Conservation (phyloP, 2,113 vertebrate genomes). For the Fulica atra region DNA sequence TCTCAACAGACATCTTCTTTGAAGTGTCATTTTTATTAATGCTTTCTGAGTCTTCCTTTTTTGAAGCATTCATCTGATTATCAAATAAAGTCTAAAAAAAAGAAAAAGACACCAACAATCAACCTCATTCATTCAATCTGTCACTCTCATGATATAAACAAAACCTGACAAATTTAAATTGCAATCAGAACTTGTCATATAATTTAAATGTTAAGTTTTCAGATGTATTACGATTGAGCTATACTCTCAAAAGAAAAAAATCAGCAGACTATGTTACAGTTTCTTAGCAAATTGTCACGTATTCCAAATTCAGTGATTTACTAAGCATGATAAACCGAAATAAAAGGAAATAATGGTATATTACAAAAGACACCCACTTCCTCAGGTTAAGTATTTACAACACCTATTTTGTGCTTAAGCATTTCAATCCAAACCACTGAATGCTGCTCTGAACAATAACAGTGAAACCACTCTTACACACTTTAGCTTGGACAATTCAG, state of each 20-base stretch:
- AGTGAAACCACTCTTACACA: not conserved
- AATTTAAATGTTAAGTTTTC: not conserved
- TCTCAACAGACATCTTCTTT: conserved; percentile 95
- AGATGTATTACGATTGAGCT: not conserved
- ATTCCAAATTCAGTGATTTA: not conserved
- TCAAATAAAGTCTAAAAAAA: conserved; percentile 87
- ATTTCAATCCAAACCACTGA: not conserved
- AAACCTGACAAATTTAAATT: not conserved
- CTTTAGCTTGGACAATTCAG: not conserved
- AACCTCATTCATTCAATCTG: not conserved
- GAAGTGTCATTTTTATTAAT: conserved; percentile 85
- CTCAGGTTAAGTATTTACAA: not conserved
- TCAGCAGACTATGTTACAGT: not conserved
- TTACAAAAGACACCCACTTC: not conserved
- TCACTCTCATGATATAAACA: not conserved
- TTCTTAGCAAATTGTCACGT: not conserved
- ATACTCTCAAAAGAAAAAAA: not conserved
- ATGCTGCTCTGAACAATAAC: not conserved
- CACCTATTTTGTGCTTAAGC: not conserved
- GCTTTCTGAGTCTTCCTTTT: conserved; percentile 89
- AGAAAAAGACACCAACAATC: not conserved
- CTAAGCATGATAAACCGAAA: not conserved
- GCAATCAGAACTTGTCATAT: not conserved
- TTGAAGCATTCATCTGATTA: conserved; percentile 82
- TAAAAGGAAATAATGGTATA: not conserved